phyloP scores from a whole-genome alignment of 2,113 vertebrate species.

The Halcyon malimbica region DNA sequence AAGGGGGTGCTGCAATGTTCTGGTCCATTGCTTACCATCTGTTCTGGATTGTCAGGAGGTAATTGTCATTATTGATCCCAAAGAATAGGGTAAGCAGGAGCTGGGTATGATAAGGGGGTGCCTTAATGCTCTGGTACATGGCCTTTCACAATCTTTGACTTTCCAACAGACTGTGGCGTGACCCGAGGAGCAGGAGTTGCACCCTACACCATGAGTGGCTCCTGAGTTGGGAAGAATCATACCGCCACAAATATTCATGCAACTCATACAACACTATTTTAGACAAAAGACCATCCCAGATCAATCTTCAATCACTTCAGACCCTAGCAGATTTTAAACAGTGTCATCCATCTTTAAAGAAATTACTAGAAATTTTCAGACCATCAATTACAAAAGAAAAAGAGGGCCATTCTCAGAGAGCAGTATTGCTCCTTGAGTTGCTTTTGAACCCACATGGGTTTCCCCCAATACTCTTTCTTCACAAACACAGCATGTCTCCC shows the following conservation, averaged over 20 bases:
- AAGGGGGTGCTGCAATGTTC: too few relatives aligned
- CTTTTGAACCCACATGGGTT: neutral
- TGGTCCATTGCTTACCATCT: too few relatives aligned
- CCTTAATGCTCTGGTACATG: too few relatives aligned
- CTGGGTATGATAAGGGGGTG: too few relatives aligned
- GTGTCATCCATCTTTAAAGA: neutral
- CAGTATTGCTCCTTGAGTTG: neutral
- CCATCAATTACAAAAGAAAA: neutral
- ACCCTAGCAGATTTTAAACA: neutral
- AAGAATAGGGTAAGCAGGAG: too few relatives aligned
- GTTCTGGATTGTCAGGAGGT: too few relatives aligned
- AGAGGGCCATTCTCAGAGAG: neutral
- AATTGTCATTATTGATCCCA: too few relatives aligned
- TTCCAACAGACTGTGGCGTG: too few relatives aligned
- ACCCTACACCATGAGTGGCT: too few relatives aligned
- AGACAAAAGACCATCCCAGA: neutral
- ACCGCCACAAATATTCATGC: neutral
- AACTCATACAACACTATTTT: neutral
- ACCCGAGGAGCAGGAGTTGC: too few relatives aligned
- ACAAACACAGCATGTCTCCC: neutral
- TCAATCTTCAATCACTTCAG: neutral
- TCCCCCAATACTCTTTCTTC: neutral
- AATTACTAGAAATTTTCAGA: neutral
- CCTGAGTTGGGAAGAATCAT: too few relatives aligned
- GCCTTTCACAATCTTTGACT: too few relatives aligned